Evolutionary conservation across 2,888 invertebrate genomes (phyloP).

Genomic region (Hemistola chrysoprasaria): DNA sequence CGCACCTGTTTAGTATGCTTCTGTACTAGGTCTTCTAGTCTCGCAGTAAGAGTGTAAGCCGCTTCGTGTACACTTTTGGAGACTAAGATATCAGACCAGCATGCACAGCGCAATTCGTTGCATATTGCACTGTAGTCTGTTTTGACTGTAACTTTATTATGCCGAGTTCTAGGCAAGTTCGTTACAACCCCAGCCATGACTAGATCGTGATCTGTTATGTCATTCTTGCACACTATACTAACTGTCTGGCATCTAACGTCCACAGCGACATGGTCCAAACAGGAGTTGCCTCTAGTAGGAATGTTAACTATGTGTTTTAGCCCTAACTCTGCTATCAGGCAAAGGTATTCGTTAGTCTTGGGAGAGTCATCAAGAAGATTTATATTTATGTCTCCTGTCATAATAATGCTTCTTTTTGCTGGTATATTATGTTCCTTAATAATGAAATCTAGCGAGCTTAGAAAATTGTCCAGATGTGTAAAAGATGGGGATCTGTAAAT

Average conservation of each 20-base stretch:
- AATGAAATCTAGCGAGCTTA: no score
- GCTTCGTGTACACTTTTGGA: neutral
- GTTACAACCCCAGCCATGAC: conserved; percentile 1
- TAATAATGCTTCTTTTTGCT: no score
- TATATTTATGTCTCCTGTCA: neutral
- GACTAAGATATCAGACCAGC: neutral
- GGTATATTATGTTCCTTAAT: no score
- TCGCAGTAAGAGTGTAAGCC: neutral
- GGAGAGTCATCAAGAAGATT: neutral
- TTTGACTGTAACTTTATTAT: neutral
- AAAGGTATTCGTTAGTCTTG: neutral
- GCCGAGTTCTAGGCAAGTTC: neutral
- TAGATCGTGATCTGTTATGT: neutral
- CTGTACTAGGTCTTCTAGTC: neutral
- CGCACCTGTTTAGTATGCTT: neutral
- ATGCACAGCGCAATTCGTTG: neutral
- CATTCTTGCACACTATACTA: neutral
- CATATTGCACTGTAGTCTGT: neutral
- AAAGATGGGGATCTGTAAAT: neutral
- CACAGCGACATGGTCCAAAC: neutral
- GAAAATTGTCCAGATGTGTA: neutral
- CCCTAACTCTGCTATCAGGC: neutral
- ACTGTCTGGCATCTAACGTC: neutral
- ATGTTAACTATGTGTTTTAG: neutral
- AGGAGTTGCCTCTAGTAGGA: neutral